A percentile compares a stretch with the other conserved stretches of the same genome.
Conservation (phyloP, 2,888 invertebrate species). For the Drosophila demipolita region DNA sequence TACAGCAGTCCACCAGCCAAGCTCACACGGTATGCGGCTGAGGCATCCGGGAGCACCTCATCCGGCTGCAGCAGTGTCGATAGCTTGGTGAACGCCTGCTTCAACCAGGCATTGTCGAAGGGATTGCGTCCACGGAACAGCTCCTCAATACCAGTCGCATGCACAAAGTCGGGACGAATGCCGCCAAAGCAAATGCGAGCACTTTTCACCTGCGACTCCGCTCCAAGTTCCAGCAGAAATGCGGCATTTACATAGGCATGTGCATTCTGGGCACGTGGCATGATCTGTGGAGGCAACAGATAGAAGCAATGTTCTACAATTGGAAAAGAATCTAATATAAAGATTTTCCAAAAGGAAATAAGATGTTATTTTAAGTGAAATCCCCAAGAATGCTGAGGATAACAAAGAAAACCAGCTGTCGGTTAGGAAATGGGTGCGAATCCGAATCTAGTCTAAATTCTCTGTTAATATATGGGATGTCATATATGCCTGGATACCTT, state of each 20-base stretch:
- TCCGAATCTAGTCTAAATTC: not conserved
- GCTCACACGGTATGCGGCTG: conserved; percentile 88
- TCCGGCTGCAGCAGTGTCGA: conserved; percentile 88
- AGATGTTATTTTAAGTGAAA: not conserved
- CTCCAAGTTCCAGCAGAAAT: conserved; percentile 88
- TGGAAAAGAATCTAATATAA: no score
- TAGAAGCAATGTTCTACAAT: no score
- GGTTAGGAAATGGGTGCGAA: not conserved
- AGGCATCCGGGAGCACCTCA: conserved; percentile 88
- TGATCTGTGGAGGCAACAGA: conserved; percentile 85
- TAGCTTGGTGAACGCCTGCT: conserved; percentile 86
- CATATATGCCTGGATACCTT: conserved; percentile 86
- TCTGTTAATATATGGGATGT: not conserved
- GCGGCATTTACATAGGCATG: conserved; percentile 92
- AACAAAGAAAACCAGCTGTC: not conserved
- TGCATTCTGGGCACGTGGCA: conserved; percentile 91
- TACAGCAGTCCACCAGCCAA: conserved; percentile 92
- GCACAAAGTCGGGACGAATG: conserved; percentile 86
- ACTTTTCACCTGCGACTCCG: conserved; percentile 79
- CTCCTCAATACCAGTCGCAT: conserved; percentile 87
- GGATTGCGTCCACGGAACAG: conserved; percentile 85
- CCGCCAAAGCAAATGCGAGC: conserved; percentile 89
- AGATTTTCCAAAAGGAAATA: not conserved
- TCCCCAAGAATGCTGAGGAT: not conserved
- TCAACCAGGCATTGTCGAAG: conserved; percentile 81